Percentiles rank a stretch among this genome's conserved stretches.
phyloP scores from a whole-genome alignment of 1,140 invertebrate genomes.

The Thaumetopoea pityocampa region DNA sequence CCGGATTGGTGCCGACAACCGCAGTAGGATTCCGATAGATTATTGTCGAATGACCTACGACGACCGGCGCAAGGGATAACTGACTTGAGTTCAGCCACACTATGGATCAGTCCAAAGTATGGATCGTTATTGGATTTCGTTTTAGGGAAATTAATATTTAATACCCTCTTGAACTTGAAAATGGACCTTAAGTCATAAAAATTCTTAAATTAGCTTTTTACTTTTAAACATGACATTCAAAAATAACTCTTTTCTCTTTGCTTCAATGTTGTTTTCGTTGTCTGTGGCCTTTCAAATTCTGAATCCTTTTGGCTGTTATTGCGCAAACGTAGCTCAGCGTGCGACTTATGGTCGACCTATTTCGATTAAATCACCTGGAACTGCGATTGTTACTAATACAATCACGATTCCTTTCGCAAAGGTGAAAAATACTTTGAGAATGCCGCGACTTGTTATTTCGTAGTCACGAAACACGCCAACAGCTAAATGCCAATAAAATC shows the following conservation, averaged over 20 bases:
- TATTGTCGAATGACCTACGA: slow-evolving; percentile 5
- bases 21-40: slow-evolving; percentile 3
- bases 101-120: too few species aligned
- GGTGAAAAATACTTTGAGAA: slow-evolving; percentile 69
- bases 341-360: slow-evolving; percentile 33
- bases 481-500: slow-evolving; percentile 34
- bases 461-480: slow-evolving; percentile 51
- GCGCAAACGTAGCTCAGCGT: slow-evolving; percentile 23
- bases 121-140: too few species aligned
- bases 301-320: slow-evolving; percentile 17
- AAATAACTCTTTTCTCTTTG: slow-evolving; percentile 10
- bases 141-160: too few species aligned
- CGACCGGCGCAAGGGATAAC: slow-evolving; percentile 1
- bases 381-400: slow-evolving; percentile 42
- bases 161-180: too few species aligned
- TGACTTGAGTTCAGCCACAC: too few species aligned
- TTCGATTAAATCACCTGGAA: slow-evolving; percentile 45
- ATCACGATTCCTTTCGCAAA: slow-evolving; percentile 66
- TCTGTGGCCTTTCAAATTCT: slow-evolving; percentile 12
- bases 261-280: slow-evolving; percentile 4
- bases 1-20: slow-evolving; percentile 38
- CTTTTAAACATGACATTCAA: too few species aligned
- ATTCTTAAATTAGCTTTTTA: too few species aligned
- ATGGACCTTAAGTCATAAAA: too few species aligned
- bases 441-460: slow-evolving; percentile 71